Percentiles rank a stretch among this genome's conserved stretches.
Conservation (phyloP, 2,888 invertebrate genomes). For the Drosophila kokeensis region DNA sequence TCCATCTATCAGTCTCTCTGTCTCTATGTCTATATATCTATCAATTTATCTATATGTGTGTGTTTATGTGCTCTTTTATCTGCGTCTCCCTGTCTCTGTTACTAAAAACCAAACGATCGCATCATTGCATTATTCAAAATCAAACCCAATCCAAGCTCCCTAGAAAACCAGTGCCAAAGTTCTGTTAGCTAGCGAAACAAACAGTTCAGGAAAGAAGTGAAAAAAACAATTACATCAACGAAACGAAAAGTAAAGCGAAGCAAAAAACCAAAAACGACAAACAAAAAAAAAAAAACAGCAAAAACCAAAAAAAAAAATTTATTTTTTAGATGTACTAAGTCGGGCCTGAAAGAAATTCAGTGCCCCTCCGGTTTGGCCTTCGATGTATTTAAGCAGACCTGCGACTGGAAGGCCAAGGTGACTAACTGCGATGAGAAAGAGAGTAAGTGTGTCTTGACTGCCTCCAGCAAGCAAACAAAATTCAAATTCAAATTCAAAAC, state of each 20-base stretch:
- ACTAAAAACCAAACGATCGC: conserved; percentile 61
- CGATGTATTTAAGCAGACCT: conserved; percentile 99
- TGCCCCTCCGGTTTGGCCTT: conserved; percentile 98
- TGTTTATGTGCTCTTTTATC: conserved; percentile 41
- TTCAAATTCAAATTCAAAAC: conserved; percentile 41
- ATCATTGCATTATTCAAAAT: conserved; percentile 63
- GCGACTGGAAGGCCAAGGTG: conserved; percentile 99
- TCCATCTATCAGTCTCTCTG: conserved; percentile 32
- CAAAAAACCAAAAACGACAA: conserved; percentile 19
- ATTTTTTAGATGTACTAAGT: conserved; percentile 91
- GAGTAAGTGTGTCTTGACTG: conserved; percentile 91
- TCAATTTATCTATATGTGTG: conserved; percentile 26
- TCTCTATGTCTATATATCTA: conserved; percentile 16
- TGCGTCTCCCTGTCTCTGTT: conserved; percentile 43
- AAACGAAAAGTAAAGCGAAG: background rate
- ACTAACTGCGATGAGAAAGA: conserved; percentile 97
- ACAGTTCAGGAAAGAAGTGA: conserved; percentile 19
- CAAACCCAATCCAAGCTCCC: conserved; percentile 40
- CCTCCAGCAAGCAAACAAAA: conserved; percentile 60
- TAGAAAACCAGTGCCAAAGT: conserved; percentile 60
- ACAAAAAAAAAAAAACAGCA: conserved; percentile 1
- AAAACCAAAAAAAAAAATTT: conserved; percentile 54
- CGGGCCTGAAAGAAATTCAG: conserved; percentile 98
- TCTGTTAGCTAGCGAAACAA: conserved; percentile 59
- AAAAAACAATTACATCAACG: conserved; percentile 14